Evolutionary conservation across 2,888 invertebrate genomes (phyloP).

Genomic region (Philhelius pedissequus): DNA sequence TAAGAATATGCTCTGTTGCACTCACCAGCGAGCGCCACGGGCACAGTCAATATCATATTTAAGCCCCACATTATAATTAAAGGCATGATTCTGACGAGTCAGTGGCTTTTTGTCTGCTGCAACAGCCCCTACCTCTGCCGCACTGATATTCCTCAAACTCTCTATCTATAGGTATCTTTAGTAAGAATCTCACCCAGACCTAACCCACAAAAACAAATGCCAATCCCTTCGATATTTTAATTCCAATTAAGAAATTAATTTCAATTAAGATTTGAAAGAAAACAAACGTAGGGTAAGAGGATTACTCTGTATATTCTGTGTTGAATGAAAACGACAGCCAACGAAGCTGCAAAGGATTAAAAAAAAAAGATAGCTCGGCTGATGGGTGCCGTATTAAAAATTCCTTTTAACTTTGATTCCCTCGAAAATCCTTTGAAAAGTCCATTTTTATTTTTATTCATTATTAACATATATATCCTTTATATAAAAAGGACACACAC

Average conservation of each 20-base stretch:
- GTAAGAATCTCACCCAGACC: not conserved
- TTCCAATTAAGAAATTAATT: conserved; percentile 56
- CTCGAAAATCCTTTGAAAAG: conserved; percentile 30
- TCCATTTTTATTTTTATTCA: conserved; percentile 5
- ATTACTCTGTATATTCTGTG: conserved; percentile 16
- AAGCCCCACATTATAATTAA: conserved; percentile 16
- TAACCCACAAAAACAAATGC: not conserved
- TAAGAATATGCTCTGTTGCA: conserved; percentile 28
- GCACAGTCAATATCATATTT: conserved; percentile 11
- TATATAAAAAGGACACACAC: not conserved
- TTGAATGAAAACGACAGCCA: conserved; percentile 14
- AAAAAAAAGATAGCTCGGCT: not conserved
- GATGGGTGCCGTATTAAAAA: conserved; percentile 13
- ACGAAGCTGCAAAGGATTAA: conserved; percentile 25
- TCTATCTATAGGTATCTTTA: not conserved
- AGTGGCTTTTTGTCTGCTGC: conserved; percentile 4
- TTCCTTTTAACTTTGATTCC: conserved; percentile 14
- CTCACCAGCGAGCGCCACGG: not conserved
- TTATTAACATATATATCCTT: not conserved
- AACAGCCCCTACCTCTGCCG: not conserved
- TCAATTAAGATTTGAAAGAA: conserved; percentile 46
- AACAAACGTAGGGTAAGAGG: conserved; percentile 33
- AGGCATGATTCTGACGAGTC: conserved; percentile 43
- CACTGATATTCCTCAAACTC: not conserved
- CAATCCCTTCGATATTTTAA: conserved; percentile 40